These are phyloP conservation scores for Hiodon tergisus DNA, from an alignment of 2,113 vertebrate species.

Conservation along the genomic window DNA sequence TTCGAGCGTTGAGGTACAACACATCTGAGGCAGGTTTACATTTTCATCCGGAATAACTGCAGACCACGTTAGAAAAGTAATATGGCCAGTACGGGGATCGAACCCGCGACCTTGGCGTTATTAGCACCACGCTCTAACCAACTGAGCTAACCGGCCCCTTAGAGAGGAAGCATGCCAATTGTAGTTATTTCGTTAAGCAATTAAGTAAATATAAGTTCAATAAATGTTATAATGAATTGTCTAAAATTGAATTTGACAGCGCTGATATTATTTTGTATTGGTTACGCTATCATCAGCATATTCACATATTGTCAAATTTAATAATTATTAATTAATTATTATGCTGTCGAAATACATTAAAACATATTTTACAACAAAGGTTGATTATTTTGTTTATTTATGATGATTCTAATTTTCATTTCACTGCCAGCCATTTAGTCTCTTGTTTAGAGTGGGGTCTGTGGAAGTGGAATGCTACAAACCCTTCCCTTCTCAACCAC, in stretches of 20 bases:
- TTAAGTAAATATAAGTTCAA: no score
- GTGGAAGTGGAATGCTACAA: background rate
- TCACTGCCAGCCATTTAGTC: background rate
- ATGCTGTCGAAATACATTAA: no score
- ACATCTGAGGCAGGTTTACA: no score
- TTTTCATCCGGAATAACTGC: background rate
- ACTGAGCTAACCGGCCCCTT: slow-evolving; percentile 45
- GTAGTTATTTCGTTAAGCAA: no score
- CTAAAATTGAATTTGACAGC: no score
- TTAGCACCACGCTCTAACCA: slow-evolving; percentile 51
- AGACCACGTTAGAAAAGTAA: background rate
- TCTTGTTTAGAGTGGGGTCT: background rate
- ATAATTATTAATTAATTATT: background rate
- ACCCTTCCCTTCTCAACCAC: slow-evolving; percentile 42
- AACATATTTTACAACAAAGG: background rate
- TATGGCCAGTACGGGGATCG: slow-evolving; percentile 45
- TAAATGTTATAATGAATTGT: no score
- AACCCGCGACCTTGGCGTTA: slow-evolving; percentile 49
- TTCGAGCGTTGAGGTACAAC: no score
- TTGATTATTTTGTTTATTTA: no score
- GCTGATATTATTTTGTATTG: no score
- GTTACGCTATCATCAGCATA: no score
- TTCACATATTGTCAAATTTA: background rate
- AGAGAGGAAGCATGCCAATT: no score
- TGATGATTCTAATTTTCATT: background rate